These are phyloP conservation scores for Chloroclystis v-ata DNA, from an alignment of 2,888 invertebrate genomes.

Conservation along the genomic window DNA sequence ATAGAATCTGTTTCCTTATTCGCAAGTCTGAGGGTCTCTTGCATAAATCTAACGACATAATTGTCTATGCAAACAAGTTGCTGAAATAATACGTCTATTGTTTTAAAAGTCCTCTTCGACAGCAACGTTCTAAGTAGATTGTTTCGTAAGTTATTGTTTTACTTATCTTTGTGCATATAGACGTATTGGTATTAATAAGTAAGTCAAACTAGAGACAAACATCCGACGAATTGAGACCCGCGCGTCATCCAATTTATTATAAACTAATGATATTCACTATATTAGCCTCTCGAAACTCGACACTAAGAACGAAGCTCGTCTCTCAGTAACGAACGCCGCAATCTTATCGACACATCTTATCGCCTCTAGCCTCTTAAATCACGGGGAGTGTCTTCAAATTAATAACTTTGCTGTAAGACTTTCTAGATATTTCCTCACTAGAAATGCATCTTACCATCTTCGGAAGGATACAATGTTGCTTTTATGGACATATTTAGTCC, in stretches of 20 bases:
- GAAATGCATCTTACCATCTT: slow-evolving; percentile 40
- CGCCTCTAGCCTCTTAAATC: slow-evolving; percentile 32
- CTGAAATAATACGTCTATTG: slow-evolving; percentile 27
- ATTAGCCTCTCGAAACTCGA: too few species aligned
- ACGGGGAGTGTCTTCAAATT: slow-evolving; percentile 36
- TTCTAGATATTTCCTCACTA: slow-evolving; percentile 34
- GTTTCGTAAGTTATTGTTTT: neutral
- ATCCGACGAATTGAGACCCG: too few species aligned
- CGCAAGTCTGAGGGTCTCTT: neutral
- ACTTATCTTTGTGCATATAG: neutral
- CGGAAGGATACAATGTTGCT: slow-evolving; percentile 29
- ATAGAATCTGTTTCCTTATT: neutral
- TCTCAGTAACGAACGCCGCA: slow-evolving; percentile 25
- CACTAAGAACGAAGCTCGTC: slow-evolving; percentile 19
- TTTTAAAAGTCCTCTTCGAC: slow-evolving; percentile 7
- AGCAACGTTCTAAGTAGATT: slow-evolving; percentile 5
- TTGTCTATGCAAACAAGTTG: slow-evolving; percentile 28
- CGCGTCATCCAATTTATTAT: too few species aligned
- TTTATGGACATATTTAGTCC: neutral
- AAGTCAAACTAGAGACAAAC: too few species aligned
- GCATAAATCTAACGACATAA: slow-evolving; percentile 38
- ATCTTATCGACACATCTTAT: slow-evolving; percentile 39
- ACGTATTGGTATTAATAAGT: too few species aligned
- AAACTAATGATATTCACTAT: too few species aligned
- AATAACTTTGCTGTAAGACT: slow-evolving; percentile 41